A percentile compares a stretch with the other conserved stretches of the same genome.
Evolutionary conservation across 2,888 invertebrate genomes (phyloP).

Genomic region (Patella depressa): DNA sequence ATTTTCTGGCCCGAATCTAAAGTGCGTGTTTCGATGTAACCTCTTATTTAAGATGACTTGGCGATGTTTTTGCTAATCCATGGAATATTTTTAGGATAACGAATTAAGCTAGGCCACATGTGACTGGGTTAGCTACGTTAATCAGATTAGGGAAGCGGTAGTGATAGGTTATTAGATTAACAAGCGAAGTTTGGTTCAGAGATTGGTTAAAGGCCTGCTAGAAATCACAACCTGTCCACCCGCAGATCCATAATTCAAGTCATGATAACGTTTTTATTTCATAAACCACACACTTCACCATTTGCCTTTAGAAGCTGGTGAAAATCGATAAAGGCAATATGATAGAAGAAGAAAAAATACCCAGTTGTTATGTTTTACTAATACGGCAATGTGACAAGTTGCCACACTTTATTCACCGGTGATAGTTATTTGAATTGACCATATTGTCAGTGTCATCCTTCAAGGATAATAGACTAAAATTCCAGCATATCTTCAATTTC

Average conservation of each 20-base stretch:
- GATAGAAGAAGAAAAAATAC: not conserved
- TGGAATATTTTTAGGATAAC: not conserved
- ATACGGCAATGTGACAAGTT: too few species aligned
- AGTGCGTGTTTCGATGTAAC: not conserved
- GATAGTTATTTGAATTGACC: conserved; percentile 9
- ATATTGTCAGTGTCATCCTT: conserved; percentile 2
- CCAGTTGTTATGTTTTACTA: not conserved
- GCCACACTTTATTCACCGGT: too few species aligned
- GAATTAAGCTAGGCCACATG: conserved; percentile 8
- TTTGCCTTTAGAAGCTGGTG: not conserved
- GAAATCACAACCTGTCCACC: conserved; percentile 9
- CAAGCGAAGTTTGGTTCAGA: not conserved
- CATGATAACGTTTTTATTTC: conserved; percentile 10
- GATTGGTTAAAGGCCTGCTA: not conserved
- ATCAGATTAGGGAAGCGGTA: conserved; percentile 1
- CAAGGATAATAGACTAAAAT: not conserved
- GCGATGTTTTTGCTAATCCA: not conserved
- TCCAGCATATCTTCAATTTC: not conserved
- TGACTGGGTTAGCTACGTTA: conserved; percentile 5
- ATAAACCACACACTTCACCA: not conserved
- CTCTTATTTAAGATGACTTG: not conserved
- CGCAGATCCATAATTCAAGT: not conserved
- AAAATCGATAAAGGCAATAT: conserved; percentile 8
- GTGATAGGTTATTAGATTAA: conserved; percentile 4
- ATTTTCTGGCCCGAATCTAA: not conserved